Evolutionary conservation across 2,888 invertebrate genomes (phyloP).

Genomic region (Dilophus febrilis): DNA sequence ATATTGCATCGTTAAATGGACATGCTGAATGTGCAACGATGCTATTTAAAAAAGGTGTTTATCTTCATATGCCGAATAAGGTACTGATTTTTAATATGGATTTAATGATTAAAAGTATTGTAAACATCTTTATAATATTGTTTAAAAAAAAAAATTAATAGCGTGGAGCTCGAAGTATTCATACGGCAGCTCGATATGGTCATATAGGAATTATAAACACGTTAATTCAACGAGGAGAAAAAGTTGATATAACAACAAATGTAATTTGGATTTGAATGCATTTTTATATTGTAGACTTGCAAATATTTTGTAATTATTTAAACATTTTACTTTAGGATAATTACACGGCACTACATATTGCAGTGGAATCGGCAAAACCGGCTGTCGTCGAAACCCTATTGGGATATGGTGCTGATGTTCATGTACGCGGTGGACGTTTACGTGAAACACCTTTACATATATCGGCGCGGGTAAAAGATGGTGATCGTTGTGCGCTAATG

Average conservation of each 20-base stretch:
- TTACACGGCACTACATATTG: conserved; percentile 94
- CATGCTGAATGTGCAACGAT: conserved; percentile 97
- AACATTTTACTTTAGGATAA: conserved; percentile 50
- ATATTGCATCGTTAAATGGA: conserved; percentile 92
- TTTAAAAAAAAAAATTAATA: too few species aligned
- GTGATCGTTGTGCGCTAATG: conserved; percentile 90
- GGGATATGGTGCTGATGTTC: conserved; percentile 94
- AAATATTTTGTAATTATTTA: neutral
- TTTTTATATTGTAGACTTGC: too few species aligned
- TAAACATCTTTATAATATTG: too few species aligned
- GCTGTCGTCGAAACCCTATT: conserved; percentile 88
- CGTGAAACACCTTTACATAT: conserved; percentile 94
- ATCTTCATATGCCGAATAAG: conserved; percentile 99
- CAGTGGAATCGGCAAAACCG: conserved; percentile 87
- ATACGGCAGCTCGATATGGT: conserved; percentile 92
- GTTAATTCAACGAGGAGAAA: conserved; percentile 86
- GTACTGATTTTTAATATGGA: too few species aligned
- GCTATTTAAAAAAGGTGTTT: conserved; percentile 96
- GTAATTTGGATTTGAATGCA: conserved; percentile 40
- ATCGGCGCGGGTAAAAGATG: conserved; percentile 83
- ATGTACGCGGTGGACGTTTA: conserved; percentile 75
- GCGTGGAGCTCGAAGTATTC: conserved; percentile 83
- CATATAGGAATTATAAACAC: conserved; percentile 96
- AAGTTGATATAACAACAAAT: conserved; percentile 88
- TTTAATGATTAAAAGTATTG: too few species aligned